Evolutionary conservation across 2,113 vertebrate genomes (phyloP), one percentile per base, ranked within the genome.

Genomic region (Hystrix cristata): DNA sequence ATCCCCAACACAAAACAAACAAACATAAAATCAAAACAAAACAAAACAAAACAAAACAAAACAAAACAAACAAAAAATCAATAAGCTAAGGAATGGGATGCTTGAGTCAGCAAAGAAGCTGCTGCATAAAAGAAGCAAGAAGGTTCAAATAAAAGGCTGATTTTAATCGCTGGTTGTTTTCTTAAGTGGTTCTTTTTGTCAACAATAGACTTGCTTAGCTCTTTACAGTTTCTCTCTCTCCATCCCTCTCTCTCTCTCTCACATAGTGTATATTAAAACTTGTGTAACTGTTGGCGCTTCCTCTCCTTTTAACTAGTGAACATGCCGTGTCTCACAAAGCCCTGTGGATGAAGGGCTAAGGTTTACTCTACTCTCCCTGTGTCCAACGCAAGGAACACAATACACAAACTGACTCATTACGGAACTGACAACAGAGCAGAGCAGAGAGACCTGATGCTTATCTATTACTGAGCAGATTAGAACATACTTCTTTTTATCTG

Each of bases 361-460:
- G 78, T 80, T 83, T 82, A 18, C 78, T 19, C 62, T 96, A 93
- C 93, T 97, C 62, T 97, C 89, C 81, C 96, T 96, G 97, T 97
- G 87, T 95, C 95, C 84, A 80, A 74, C 76, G 69, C 53, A 62
- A 72, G 65, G 82, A 97, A 96, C 98, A 98, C 97, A 98, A 98
- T 95, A 87, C 60, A 85, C 95, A 98, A 97, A 98, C 95, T 74
- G 78, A 98, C 97, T 98, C 97, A 92, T 97, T 98, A 95, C 98
- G 97, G 97, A 97, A 91, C 67, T 96, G 84, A 98, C 98, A 99
- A 96, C 96, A 85, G 76, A 96, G 87, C 72, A 96, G 93, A 98
- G 95, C 92, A 96, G 90, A 98, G 98, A 97, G 80, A 97, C 92
- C 86, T 90, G 98, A 98, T 98, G 94, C 78, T 98, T 98, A 98